These are phyloP conservation scores for Solenopsis invicta DNA, from an alignment of 1,140 invertebrate genomes.

Conservation along the genomic window DNA sequence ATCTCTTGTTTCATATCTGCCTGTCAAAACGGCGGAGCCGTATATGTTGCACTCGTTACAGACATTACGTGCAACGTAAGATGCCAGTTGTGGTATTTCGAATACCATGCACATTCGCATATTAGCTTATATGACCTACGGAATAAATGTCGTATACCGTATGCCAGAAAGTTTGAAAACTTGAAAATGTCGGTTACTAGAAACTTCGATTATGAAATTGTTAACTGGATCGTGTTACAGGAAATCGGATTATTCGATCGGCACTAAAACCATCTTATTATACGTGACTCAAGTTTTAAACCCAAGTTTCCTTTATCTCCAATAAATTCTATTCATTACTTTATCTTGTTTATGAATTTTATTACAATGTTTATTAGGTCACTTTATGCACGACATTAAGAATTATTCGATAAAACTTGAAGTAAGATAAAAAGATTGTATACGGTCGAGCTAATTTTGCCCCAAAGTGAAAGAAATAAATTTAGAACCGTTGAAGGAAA, in stretches of 20 bases:
- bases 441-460: not conserved
- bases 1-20: constrained; percentile 69
- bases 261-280: constrained; percentile 8
- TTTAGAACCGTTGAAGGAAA: not conserved
- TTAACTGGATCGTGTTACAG: not conserved
- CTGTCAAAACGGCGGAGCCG: constrained; percentile 69
- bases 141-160: constrained; percentile 16
- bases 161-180: constrained; percentile 8
- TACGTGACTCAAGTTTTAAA: not conserved
- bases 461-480: not conserved
- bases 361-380: not conserved
- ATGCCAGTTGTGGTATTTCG: constrained; percentile 80
- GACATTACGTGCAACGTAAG: constrained; percentile 74
- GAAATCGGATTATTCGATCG: constrained; percentile 9
- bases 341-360: not conserved
- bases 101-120: constrained; percentile 55
- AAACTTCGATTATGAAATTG: not conserved
- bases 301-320: not conserved
- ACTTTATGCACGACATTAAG: not conserved
- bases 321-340: not conserved
- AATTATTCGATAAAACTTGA: not conserved
- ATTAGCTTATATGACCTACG: not conserved
- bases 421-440: not conserved
- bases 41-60: constrained; percentile 78
- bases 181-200: not conserved